A percentile compares a stretch with the other conserved stretches of the same genome.
Evolutionary conservation across 35 echinoderm and acorn worm genomes (phyloP).

Genomic region (Amphiura filiformis): DNA sequence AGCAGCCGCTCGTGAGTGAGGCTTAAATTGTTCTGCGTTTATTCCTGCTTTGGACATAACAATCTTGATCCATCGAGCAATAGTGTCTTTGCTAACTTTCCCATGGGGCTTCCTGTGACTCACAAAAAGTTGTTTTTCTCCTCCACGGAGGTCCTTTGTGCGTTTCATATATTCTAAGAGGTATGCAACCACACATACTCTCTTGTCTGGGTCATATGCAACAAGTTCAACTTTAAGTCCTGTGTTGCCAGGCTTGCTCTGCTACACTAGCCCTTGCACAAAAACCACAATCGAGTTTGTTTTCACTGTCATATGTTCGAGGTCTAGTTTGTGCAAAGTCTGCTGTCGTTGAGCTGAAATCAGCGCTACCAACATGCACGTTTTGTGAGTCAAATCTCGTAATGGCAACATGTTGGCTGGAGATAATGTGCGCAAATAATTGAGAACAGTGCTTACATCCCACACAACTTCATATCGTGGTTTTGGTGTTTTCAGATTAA

Average conservation of each 20-base stretch:
- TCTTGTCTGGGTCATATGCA: constrained; percentile 48
- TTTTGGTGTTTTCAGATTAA: constrained; percentile 37
- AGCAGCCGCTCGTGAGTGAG: too few relatives aligned
- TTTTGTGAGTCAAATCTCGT: constrained; percentile 42
- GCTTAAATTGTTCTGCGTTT: background rate
- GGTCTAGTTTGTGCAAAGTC: constrained; percentile 1
- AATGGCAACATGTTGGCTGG: constrained; percentile 12
- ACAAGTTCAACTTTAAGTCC: background rate
- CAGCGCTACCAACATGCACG: constrained; percentile 39
- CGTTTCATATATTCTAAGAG: constrained; percentile 43
- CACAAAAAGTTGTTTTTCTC: constrained; percentile 38
- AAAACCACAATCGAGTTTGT: background rate
- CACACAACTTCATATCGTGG: constrained; percentile 37
- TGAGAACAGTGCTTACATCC: constrained; percentile 51
- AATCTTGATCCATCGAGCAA: constrained; percentile 47
- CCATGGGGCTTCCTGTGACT: constrained; percentile 49
- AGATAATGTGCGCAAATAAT: constrained; percentile 33
- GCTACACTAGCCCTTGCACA: constrained; percentile 43
- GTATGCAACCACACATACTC: constrained; percentile 51
- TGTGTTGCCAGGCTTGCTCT: constrained; percentile 25
- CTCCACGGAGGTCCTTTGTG: constrained; percentile 22
- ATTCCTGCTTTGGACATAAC: constrained; percentile 29
- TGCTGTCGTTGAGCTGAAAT: constrained; percentile 42
- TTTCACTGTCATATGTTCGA: constrained; percentile 13
- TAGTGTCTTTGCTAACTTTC: constrained; percentile 27